Base-by-base conservation (phyloP, 2,797 vertebrate species). In the Rhyacichthys aspro region DNA sequence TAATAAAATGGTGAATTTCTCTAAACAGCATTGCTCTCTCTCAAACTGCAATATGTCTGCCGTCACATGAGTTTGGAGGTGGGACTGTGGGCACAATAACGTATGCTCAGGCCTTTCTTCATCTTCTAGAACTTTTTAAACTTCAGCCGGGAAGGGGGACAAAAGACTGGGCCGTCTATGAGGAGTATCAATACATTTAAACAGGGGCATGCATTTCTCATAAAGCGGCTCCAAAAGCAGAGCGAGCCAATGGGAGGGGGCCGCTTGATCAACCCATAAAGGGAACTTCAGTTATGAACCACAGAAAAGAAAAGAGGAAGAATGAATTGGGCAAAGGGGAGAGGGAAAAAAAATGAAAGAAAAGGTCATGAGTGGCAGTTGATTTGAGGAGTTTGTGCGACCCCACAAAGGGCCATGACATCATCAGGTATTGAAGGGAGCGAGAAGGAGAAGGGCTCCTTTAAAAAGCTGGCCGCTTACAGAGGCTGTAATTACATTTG, bases 401-500 rank as follows among this genome's bases (percentile, higher is more conserved):
- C 88, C 89, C 91, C 87, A 93, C 90, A 94, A 92, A 91, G 87
- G 91, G 87, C 90, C 90, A 94, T 94, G 93, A 95, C 93, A 94
- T 95, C 93, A 95, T 91, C 90, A 92, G 91, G 93, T 94, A 93
- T 96, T 94, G 93, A 93, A 94, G 92, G 88, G 92, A 92, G 85
- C 83, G 85, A 79, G 58, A 78, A 79, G 84, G 91, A 92, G 91
- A 90, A 91, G 92, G 91, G 91, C 88, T 91, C 91, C 92, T 94
- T 95, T 93, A 93, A 95, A 90, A 87, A 91, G 66, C 81, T 90
- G 92, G 88, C 84, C 88, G 93, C 94, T 95, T 92, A 93, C 93
- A 89, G 90, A 94, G 94, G 93, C 91, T 91, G 91, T 96, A 95
- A 96, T 96, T 94, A 96, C 94, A 94, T 95, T 95, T 95, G 91